These are phyloP conservation scores for Ostrea denselamellosa DNA, from an alignment of 1,140 invertebrate genomes.

Conservation along the genomic window DNA sequence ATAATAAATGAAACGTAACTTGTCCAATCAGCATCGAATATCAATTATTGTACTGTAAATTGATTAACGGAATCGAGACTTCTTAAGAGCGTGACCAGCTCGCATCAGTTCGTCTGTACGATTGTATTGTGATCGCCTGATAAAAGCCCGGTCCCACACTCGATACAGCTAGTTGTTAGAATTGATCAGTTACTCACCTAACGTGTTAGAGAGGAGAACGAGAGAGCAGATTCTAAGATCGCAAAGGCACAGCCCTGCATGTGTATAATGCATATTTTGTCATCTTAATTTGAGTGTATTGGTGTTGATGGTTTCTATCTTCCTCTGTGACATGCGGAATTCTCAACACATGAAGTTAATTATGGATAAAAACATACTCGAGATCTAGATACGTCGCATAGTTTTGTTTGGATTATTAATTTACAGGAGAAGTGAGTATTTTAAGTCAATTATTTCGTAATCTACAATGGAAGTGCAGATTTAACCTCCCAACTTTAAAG, in stretches of 20 bases:
- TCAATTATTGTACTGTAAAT: slow-evolving; percentile 27
- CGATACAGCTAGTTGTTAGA: slow-evolving; percentile 16
- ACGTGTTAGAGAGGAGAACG: neutral
- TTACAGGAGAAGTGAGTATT: slow-evolving; percentile 15
- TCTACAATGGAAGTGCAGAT: neutral
- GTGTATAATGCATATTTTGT: slow-evolving; percentile 10
- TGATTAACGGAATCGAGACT: neutral
- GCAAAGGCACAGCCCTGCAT: neutral
- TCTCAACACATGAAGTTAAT: slow-evolving; percentile 22
- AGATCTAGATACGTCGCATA: slow-evolving; percentile 30
- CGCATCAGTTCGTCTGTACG: slow-evolving; percentile 7
- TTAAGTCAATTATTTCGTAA: slow-evolving; percentile 17
- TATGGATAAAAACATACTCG: slow-evolving; percentile 15
- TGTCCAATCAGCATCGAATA: slow-evolving; percentile 35
- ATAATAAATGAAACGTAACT: slow-evolving; percentile 28
- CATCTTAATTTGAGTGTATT: slow-evolving; percentile 33
- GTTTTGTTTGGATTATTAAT: slow-evolving; percentile 21
- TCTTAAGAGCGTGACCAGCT: slow-evolving; percentile 29
- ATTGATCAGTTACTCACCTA: slow-evolving; percentile 17
- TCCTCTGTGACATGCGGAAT: slow-evolving; percentile 30
- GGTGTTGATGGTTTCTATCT: neutral
- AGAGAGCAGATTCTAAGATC: neutral
- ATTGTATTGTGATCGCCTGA: neutral
- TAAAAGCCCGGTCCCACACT: slow-evolving; percentile 16
- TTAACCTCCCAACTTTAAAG: neutral